Percentiles rank a stretch among this genome's conserved stretches.
Evolutionary conservation across 2,113 vertebrate genomes (phyloP).

Genomic region (Dromiciops gliroides): DNA sequence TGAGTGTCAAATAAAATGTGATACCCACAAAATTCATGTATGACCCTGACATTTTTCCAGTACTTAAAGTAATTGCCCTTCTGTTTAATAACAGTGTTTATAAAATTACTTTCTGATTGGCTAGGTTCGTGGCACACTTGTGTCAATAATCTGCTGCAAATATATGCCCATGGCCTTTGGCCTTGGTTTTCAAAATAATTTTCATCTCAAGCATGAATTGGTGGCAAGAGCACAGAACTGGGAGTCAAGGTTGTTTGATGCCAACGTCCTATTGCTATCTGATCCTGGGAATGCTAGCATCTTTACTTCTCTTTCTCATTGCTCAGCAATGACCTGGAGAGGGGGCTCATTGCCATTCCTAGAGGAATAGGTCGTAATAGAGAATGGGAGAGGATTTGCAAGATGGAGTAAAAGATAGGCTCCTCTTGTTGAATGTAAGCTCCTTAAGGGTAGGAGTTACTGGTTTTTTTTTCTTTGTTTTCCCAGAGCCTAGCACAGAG

Average conservation of each 20-base stretch:
- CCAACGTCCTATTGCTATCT: not conserved
- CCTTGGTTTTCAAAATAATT: slow-evolving; percentile 83
- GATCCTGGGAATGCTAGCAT: not conserved
- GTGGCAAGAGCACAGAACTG: slow-evolving; percentile 51
- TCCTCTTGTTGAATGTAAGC: not conserved
- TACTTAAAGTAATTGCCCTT: slow-evolving; percentile 89
- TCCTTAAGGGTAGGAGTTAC: not conserved
- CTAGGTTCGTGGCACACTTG: slow-evolving; percentile 82
- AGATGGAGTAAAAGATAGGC: not conserved
- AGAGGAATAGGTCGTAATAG: not conserved
- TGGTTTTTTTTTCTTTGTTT: not conserved
- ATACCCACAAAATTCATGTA: slow-evolving; percentile 84
- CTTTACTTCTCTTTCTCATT: not conserved
- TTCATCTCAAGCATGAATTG: slow-evolving; percentile 78
- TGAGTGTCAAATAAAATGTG: slow-evolving; percentile 83
- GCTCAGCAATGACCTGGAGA: not conserved
- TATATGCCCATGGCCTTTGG: slow-evolving; percentile 79
- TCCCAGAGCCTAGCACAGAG: not conserved
- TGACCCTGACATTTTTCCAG: slow-evolving; percentile 86
- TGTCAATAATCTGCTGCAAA: slow-evolving; percentile 84
- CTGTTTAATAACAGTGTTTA: slow-evolving; percentile 90
- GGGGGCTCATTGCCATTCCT: rapidly evolving
- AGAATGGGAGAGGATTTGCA: not conserved
- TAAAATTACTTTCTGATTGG: slow-evolving; percentile 88
- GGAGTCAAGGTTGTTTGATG: slow-evolving; percentile 48